These are phyloP conservation scores for Monomorium pharaonis DNA, from an alignment of 1,140 invertebrate genomes.

Conservation along the genomic window DNA sequence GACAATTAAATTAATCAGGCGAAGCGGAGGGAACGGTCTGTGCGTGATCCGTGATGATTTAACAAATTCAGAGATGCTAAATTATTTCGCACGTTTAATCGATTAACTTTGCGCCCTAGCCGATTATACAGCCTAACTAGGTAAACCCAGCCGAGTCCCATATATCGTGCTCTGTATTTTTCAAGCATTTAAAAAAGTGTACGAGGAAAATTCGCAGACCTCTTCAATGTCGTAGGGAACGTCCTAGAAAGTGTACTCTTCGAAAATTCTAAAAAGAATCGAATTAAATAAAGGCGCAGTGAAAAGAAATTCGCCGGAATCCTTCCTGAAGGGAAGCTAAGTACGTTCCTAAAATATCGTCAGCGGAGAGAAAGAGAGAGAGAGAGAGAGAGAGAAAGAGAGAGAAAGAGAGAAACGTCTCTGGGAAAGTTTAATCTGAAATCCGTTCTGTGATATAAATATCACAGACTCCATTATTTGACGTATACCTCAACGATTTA, in stretches of 20 bases:
- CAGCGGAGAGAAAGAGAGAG: too few species aligned
- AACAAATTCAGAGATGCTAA: not conserved
- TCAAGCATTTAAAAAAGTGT: not conserved
- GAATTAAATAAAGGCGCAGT: not conserved
- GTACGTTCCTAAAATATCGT: not conserved
- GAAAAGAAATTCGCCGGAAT: not conserved
- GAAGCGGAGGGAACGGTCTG: not conserved
- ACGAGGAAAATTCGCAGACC: not conserved
- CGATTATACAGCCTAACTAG: not conserved
- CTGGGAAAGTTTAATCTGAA: not conserved
- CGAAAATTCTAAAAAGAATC: not conserved
- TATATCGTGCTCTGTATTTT: not conserved
- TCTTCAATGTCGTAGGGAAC: not conserved
- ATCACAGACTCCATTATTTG: not conserved
- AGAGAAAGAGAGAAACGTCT: too few species aligned
- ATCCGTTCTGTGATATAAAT: not conserved
- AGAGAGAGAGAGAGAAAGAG: too few species aligned
- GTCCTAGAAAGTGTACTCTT: not conserved
- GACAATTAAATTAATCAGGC: conserved; percentile 32
- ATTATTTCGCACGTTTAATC: not conserved
- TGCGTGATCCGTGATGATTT: conserved; percentile 11
- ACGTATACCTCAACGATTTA: not conserved
- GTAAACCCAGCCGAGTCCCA: not conserved
- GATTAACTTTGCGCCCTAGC: not conserved
- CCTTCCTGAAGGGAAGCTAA: not conserved